Conservation (phyloP, 2,888 invertebrate genomes). For the Himalopsyche japonica region DNA sequence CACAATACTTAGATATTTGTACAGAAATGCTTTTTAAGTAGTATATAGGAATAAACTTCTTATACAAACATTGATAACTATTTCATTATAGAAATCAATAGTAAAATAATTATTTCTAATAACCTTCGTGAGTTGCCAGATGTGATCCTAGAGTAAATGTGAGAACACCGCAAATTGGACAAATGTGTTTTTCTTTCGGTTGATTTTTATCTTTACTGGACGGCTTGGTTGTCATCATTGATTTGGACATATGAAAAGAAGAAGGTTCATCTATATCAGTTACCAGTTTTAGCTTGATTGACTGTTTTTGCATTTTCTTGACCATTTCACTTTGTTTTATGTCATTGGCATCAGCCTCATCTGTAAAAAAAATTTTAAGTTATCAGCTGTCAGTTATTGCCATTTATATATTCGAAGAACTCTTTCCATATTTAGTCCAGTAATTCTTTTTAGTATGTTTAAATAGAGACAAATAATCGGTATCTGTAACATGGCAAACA, state of each 20-base stretch:
- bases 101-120: neutral
- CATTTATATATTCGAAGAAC: too few relatives aligned
- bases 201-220: neutral
- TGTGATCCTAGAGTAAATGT: conserved; percentile 57
- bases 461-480: too few relatives aligned
- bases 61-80: too few relatives aligned
- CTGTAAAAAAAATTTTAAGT: neutral
- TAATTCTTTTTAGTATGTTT: too few relatives aligned
- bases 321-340: neutral
- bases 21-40: too few relatives aligned
- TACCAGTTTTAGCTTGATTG: neutral
- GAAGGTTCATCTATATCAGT: neutral
- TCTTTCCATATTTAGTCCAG: too few relatives aligned
- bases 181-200: conserved; percentile 54
- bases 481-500: too few relatives aligned
- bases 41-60: too few relatives aligned
- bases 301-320: neutral
- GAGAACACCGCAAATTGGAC: conserved; percentile 58
- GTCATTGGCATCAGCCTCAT: neutral
- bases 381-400: too few relatives aligned
- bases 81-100: too few relatives aligned
- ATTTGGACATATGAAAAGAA: neutral
- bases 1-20: too few relatives aligned
- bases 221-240: neutral
- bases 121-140: conserved; percentile 58